These are phyloP conservation scores for Pseudopleuronectes americanus DNA, from an alignment of 2,797 vertebrate genomes.

Conservation along the genomic window DNA sequence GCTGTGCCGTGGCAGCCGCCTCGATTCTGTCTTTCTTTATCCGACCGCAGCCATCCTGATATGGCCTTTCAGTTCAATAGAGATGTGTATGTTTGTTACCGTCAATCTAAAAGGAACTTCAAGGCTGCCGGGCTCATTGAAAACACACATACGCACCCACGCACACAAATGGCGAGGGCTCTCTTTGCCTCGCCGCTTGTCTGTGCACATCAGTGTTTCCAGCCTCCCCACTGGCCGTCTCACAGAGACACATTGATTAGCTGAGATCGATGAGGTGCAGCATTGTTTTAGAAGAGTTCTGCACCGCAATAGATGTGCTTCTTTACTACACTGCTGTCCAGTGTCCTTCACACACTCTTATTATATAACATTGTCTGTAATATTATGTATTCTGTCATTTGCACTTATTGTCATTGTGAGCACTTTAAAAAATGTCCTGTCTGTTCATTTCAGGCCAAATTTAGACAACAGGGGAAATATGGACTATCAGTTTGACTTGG, in stretches of 20 bases:
- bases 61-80: slow-evolving; percentile 41
- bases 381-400: slow-evolving; percentile 4
- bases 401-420: slow-evolving; percentile 7
- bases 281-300: slow-evolving; percentile 70
- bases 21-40: slow-evolving; percentile 36
- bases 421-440: slow-evolving; percentile 13
- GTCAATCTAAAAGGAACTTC: slow-evolving; percentile 61
- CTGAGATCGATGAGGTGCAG: slow-evolving; percentile 62
- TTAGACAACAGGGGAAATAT: background rate
- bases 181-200: slow-evolving; percentile 45
- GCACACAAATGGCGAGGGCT: slow-evolving; percentile 28
- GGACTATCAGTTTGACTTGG: slow-evolving; percentile 1
- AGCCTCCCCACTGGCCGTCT: slow-evolving; percentile 49
- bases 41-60: slow-evolving; percentile 4
- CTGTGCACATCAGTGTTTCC: slow-evolving; percentile 57
- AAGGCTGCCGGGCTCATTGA: slow-evolving; percentile 52
- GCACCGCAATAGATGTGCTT: slow-evolving; percentile 40
- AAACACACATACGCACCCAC: slow-evolving; percentile 29
- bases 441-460: background rate
- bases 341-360: slow-evolving; percentile 11
- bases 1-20: background rate
- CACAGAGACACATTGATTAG: slow-evolving; percentile 70
- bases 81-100: slow-evolving; percentile 52
- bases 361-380: slow-evolving; percentile 1
- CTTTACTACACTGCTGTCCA: slow-evolving; percentile 27